Conservation (phyloP, 2,113 vertebrate genomes). For the Macquaria australasica region DNA sequence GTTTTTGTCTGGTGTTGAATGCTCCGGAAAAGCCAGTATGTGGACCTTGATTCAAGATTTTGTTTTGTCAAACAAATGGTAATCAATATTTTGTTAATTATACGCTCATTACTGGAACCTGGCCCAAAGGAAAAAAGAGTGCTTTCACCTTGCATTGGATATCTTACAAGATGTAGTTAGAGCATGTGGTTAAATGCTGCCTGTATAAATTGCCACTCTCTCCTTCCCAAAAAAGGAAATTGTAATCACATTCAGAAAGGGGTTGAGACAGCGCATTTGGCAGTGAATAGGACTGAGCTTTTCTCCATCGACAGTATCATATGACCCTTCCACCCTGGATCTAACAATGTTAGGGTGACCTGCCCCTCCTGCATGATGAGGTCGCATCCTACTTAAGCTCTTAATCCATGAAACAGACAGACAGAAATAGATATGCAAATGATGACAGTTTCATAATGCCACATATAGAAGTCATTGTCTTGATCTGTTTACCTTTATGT, state of each 20-base stretch:
- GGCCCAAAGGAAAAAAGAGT: neutral
- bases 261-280: neutral
- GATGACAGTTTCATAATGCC: constrained; percentile 59
- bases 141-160: neutral
- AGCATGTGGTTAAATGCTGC: constrained; percentile 26
- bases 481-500: constrained; percentile 36
- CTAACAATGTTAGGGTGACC: constrained; percentile 43
- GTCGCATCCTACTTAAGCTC: constrained; percentile 31
- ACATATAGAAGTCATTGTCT: constrained; percentile 50
- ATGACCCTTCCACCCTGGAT: constrained; percentile 18
- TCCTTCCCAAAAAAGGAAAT: constrained; percentile 40
- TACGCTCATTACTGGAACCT: neutral
- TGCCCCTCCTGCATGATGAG: constrained; percentile 38
- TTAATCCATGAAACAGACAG: constrained; percentile 45
- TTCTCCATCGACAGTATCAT: neutral
- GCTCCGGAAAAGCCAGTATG: neutral
- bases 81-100: neutral
- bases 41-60: neutral
- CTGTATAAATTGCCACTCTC: constrained; percentile 17
- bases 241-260: constrained; percentile 39
- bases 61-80: neutral
- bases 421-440: constrained; percentile 71
- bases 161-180: neutral
- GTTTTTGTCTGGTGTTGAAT: neutral
- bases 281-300: constrained; percentile 15